A percentile compares a stretch with the other conserved stretches of the same genome.
phyloP scores from a whole-genome alignment of 2,888 invertebrate genomes.

The Pseudococcus jackbeardsleyi region DNA sequence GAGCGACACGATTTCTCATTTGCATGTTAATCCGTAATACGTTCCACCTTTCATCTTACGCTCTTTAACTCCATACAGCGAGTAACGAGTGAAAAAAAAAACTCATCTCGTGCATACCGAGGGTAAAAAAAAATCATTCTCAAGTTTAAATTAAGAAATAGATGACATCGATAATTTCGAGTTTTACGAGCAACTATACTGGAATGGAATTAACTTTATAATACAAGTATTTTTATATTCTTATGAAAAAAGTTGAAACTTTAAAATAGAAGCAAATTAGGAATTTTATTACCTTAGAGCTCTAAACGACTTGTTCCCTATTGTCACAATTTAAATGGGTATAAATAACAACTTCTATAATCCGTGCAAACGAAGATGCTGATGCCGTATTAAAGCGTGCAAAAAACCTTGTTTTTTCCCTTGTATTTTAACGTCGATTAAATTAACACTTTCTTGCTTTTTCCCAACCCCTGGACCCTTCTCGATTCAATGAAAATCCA shows the following conservation, averaged over 20 bases:
- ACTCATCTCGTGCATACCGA: conserved; percentile 4
- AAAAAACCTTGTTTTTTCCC: conserved; percentile 33
- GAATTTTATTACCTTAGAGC: conserved; percentile 49
- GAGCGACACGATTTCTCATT: not conserved
- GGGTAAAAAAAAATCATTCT: conserved; percentile 9
- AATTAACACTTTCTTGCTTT: conserved; percentile 46
- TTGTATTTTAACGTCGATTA: conserved; percentile 42
- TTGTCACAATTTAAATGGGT: conserved; percentile 52
- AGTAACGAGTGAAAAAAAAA: not conserved
- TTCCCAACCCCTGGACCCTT: not conserved
- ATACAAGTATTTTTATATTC: conserved; percentile 38
- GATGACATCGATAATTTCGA: conserved; percentile 37
- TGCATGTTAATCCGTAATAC: not conserved
- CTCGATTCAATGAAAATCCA: not conserved
- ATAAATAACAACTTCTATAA: conserved; percentile 54
- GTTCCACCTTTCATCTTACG: not conserved
- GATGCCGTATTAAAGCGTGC: not conserved
- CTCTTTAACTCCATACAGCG: not conserved
- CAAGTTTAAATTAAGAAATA: conserved; percentile 49
- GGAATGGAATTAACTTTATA: conserved; percentile 32
- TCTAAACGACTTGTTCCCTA: conserved; percentile 55
- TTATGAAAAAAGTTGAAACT: conserved; percentile 55
- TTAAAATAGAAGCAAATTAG: conserved; percentile 43
- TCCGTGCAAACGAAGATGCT: conserved; percentile 26
- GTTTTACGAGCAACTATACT: conserved; percentile 19